These are phyloP conservation scores for Conopomorpha cramerella DNA, from an alignment of 1,140 invertebrate genomes.

Conservation along the genomic window DNA sequence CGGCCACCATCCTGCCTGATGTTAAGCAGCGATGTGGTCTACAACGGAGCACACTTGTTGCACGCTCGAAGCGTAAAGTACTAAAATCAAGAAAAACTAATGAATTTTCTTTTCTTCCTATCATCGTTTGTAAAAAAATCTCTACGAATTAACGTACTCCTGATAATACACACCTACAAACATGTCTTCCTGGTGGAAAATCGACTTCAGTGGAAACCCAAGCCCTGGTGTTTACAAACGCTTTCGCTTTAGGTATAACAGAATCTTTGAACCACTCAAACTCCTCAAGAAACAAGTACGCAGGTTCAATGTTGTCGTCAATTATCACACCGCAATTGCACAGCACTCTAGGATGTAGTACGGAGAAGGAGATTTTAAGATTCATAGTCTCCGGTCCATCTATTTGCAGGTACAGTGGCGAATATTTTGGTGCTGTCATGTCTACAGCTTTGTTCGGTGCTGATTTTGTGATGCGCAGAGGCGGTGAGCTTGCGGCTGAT, in stretches of 20 bases:
- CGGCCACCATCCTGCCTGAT: too few relatives aligned
- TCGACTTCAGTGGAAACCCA: constrained; percentile 30
- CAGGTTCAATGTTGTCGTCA: constrained; percentile 23
- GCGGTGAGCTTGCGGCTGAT: constrained; percentile 23
- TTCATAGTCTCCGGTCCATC: constrained; percentile 26
- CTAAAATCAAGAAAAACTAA: too few relatives aligned
- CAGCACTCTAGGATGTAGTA: constrained; percentile 31
- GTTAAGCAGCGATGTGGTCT: too few relatives aligned
- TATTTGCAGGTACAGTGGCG: constrained; percentile 38
- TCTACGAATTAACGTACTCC: background rate
- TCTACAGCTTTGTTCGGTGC: constrained; percentile 18
- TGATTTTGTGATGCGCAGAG: constrained; percentile 17
- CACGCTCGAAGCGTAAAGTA: too few relatives aligned
- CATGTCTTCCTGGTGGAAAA: constrained; percentile 37
- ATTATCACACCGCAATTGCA: constrained; percentile 23
- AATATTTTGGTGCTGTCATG: constrained; percentile 23
- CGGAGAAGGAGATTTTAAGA: constrained; percentile 22
- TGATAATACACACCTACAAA: constrained; percentile 22
- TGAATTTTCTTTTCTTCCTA: too few relatives aligned
- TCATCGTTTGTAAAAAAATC: background rate
- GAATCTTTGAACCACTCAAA: constrained; percentile 39
- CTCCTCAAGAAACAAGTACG: constrained; percentile 28
- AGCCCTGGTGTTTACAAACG: constrained; percentile 20
- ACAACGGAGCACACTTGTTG: too few relatives aligned
- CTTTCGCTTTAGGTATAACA: constrained; percentile 19